Percentiles rank a stretch among this genome's conserved stretches.
These are phyloP conservation scores for Ctenopoma multispine DNA, from an alignment of 2,797 vertebrate species.

Conservation along the genomic window DNA sequence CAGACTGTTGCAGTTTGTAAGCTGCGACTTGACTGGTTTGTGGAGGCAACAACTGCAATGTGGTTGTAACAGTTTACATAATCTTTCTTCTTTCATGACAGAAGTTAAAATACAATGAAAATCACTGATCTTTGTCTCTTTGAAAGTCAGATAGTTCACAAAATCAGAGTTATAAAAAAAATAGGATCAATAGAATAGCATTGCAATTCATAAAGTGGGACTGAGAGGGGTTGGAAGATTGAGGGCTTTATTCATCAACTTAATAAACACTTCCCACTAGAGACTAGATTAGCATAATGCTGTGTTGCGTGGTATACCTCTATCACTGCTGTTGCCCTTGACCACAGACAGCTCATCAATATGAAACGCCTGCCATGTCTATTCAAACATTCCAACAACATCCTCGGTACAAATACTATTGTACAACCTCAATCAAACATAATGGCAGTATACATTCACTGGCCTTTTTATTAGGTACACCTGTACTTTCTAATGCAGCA, in stretches of 20 bases:
- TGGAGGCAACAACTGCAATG: too few relatives aligned
- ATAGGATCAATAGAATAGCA: constrained; percentile 6
- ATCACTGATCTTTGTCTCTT: constrained; percentile 13
- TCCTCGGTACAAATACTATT: neutral
- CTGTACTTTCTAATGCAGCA: too few relatives aligned
- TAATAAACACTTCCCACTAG: constrained; percentile 34
- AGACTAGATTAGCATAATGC: constrained; percentile 35
- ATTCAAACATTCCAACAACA: constrained; percentile 17
- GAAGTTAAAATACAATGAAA: neutral
- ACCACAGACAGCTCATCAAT: constrained; percentile 26
- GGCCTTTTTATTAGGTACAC: too few relatives aligned
- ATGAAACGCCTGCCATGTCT: neutral
- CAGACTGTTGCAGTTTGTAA: too few relatives aligned
- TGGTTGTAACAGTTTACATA: too few relatives aligned
- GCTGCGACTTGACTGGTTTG: too few relatives aligned
- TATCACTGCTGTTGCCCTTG: constrained; percentile 34
- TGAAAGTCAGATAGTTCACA: constrained; percentile 44
- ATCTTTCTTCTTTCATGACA: neutral
- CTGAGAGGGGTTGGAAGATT: constrained; percentile 3
- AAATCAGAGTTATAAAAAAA: constrained; percentile 26
- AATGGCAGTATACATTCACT: neutral
- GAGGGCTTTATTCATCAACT: constrained; percentile 39
- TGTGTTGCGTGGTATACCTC: neutral
- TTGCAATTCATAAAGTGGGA: constrained; percentile 19
- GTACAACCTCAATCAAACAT: neutral